Conservation (phyloP, 92 coral and sea anemone genomes). For the Scolanthus callimorphus region DNA sequence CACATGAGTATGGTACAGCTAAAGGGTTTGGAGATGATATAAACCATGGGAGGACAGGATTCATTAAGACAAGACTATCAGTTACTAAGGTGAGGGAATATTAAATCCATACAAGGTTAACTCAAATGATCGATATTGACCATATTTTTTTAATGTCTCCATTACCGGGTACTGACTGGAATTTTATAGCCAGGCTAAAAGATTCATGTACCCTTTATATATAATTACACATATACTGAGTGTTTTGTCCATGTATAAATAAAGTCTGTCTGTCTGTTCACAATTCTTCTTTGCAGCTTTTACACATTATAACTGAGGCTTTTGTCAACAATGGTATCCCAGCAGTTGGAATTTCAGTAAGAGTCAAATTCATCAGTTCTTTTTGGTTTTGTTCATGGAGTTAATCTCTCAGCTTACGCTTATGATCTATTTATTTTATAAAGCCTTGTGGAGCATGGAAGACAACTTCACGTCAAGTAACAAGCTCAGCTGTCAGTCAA, state of each 20-base stretch:
- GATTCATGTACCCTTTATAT: too few species aligned
- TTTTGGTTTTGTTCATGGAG: too few species aligned
- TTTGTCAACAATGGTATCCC: conserved; percentile 59
- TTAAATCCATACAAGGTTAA: too few species aligned
- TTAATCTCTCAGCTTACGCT: too few species aligned
- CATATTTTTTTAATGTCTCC: too few species aligned
- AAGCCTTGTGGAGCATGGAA: conserved; percentile 54
- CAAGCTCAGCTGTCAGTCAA: conserved; percentile 45
- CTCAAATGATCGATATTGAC: too few species aligned
- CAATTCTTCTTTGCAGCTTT: conserved; percentile 37
- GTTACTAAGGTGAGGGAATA: conserved; percentile 78
- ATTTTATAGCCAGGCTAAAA: too few species aligned
- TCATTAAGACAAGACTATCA: conserved; percentile 74
- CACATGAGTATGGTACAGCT: conserved; percentile 69
- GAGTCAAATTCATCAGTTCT: too few species aligned
- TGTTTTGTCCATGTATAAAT: too few species aligned
- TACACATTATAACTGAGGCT: conserved; percentile 39
- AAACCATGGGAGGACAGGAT: conserved; percentile 46
- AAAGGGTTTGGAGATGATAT: conserved; percentile 51
- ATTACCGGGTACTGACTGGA: too few species aligned
- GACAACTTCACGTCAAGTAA: conserved; percentile 51
- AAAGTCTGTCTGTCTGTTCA: too few species aligned
- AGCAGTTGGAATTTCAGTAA: conserved; percentile 67
- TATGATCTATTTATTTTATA: not conserved
- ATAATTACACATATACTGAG: too few species aligned